Evolutionary conservation across 1,140 invertebrate species (phyloP), one percentile per base, ranked within the genome.

Genomic region (Ips typographus): DNA sequence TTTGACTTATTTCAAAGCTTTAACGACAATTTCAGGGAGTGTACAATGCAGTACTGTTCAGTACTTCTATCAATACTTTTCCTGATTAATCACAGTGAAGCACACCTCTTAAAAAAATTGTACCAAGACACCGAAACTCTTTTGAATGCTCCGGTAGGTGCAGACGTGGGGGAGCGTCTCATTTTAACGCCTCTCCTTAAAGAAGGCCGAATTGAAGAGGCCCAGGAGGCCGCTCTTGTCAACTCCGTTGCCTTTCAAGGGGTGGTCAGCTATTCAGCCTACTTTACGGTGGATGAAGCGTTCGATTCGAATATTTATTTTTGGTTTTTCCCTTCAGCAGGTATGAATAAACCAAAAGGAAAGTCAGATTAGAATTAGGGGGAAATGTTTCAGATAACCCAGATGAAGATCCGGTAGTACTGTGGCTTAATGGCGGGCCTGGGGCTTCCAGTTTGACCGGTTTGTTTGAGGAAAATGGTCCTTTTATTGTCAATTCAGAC

Each of bases 351-450:
- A 6, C 3, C 40, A 40, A 2, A 4, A 74, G 79, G 73, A 7
- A 76, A 80, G 40, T 74, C 75, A 49, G 77, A 77, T 44, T 76
- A 76, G 8, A 84, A 85, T 8, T 90, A 90, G 6, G 84, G 92
- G 1, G 71, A 22, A 22, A 22, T 22, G 0, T 52, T 52, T 5
- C 8, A 74, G 79, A 74, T 8, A 76, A 80, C 41, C 74, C 75
- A 49, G 77, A 77, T 44, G 77, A 76, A 8, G 84, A 85, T 8
- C 91, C 91, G 6, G 84, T 92, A 1, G 71, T 91, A 2, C 74
- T 93, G 37, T 92, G 90, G 91, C 81, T 93, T 4, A 89, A 92
- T 81, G 91, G 90, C 52, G 87, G 91, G 1, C 91, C 90, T 1
- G 90, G 91, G 1, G 85, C 85, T 0, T 82, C 85, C 0, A 90